Evolutionary conservation across 2,113 vertebrate genomes (phyloP).

Genomic region (Scomber colias): DNA sequence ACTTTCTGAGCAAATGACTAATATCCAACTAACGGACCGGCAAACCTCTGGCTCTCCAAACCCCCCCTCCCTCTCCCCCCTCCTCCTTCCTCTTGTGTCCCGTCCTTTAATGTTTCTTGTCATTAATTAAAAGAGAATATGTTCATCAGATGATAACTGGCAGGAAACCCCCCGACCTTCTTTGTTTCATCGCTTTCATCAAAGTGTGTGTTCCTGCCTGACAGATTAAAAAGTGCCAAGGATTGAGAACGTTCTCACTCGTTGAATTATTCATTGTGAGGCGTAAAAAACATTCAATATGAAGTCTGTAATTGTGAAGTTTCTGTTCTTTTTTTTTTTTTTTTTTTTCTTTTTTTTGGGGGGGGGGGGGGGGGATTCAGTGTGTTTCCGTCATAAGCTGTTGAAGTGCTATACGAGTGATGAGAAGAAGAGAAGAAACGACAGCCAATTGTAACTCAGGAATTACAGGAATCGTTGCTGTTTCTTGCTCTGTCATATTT

Average conservation of each 20-base stretch:
- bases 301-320: not conserved
- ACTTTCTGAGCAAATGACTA: slow-evolving; percentile 61
- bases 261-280: slow-evolving; percentile 6
- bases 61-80: not conserved
- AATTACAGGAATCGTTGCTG: slow-evolving; percentile 50
- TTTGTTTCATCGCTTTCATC: slow-evolving; percentile 12
- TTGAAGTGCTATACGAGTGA: slow-evolving; percentile 26
- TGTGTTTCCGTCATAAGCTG: slow-evolving; percentile 9
- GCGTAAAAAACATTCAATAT: slow-evolving; percentile 10
- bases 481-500: slow-evolving; percentile 50
- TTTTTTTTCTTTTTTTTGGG: not conserved
- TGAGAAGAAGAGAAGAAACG: slow-evolving; percentile 6
- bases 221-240: slow-evolving; percentile 71
- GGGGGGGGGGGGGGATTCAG: too few species aligned
- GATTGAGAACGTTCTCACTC: slow-evolving; percentile 26
- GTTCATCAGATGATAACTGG: slow-evolving; percentile 2
- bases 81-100: too few species aligned
- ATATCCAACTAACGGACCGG: slow-evolving; percentile 1
- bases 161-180: not conserved
- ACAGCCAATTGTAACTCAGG: slow-evolving; percentile 72
- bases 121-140: not conserved
- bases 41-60: slow-evolving; percentile 15
- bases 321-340: slow-evolving; percentile 3
- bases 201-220: slow-evolving; percentile 45
- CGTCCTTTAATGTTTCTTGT: too few species aligned